A percentile compares a stretch with the other conserved stretches of the same genome.
These are phyloP conservation scores for Gobio gobio DNA, from an alignment of 2,113 vertebrate genomes.

Conservation along the genomic window DNA sequence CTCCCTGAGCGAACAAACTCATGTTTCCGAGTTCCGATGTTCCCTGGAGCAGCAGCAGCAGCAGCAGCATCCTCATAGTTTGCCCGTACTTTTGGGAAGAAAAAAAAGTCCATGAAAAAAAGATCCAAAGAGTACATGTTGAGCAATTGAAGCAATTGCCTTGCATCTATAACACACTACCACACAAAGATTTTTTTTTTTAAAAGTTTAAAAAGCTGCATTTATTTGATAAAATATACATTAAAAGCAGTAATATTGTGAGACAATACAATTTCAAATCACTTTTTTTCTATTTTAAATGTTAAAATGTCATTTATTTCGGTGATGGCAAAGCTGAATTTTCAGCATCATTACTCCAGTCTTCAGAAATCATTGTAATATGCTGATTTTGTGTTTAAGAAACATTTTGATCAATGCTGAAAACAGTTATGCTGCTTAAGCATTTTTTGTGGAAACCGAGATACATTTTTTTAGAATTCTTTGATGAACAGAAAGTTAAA, in stretches of 20 bases:
- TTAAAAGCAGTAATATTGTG: background rate
- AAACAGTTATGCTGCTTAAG: background rate
- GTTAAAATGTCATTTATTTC: background rate
- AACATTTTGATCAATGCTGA: background rate
- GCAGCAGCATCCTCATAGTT: slow-evolving; percentile 90
- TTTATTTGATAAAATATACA: background rate
- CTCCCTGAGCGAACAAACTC: slow-evolving; percentile 96
- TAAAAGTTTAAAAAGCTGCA: background rate
- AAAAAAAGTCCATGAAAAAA: background rate
- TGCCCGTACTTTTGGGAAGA: slow-evolving; percentile 80
- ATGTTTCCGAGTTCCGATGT: slow-evolving; percentile 82
- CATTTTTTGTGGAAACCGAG: background rate
- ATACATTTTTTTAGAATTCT: background rate
- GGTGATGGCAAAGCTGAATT: background rate
- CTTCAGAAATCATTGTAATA: background rate
- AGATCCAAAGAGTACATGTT: too few species aligned
- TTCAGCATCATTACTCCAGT: background rate
- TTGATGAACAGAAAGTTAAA: background rate
- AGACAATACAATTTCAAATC: too few species aligned
- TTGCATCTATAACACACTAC: background rate
- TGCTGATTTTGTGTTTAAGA: background rate
- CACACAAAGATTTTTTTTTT: background rate
- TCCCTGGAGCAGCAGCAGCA: slow-evolving; percentile 62
- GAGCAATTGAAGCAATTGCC: background rate
- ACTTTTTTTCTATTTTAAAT: background rate